A percentile compares a stretch with the other conserved stretches of the same genome.
Evolutionary conservation across 2,888 invertebrate species (phyloP).

Genomic region (Thecocarcelia acutangulata): DNA sequence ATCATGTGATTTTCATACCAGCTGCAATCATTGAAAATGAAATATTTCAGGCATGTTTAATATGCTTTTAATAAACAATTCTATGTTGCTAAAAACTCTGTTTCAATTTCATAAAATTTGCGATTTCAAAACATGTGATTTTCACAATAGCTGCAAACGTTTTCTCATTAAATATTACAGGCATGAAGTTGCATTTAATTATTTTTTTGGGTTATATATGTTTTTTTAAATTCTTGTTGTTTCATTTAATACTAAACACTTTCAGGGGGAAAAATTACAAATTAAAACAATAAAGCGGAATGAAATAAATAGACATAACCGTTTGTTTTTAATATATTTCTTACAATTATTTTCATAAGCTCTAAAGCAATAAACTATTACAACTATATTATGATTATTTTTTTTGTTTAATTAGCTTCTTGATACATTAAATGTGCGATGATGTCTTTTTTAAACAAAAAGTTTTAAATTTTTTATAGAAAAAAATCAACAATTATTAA

Average conservation of each 20-base stretch:
- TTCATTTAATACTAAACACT: neutral
- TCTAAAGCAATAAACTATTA: slow-evolving; percentile 66
- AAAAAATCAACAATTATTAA: neutral
- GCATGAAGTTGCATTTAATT: no score
- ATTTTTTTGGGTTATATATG: no score
- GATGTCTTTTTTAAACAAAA: slow-evolving; percentile 47
- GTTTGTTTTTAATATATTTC: slow-evolving; percentile 42
- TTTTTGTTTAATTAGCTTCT: slow-evolving; percentile 51
- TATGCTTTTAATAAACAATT: no score
- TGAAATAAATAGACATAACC: slow-evolving; percentile 49
- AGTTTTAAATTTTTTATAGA: slow-evolving; percentile 8
- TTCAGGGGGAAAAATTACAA: slow-evolving; percentile 25
- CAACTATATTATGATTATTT: slow-evolving; percentile 61
- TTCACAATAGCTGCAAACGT: no score
- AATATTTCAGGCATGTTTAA: no score
- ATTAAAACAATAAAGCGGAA: slow-evolving; percentile 52
- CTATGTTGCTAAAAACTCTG: no score
- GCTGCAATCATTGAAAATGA: no score
- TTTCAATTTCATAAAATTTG: no score
- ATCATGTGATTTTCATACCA: no score
- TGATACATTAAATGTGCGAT: slow-evolving; percentile 55
- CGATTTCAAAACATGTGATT: no score
- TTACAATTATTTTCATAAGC: slow-evolving; percentile 60
- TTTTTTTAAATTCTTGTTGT: neutral
- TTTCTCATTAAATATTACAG: no score